Conservation (phyloP, 1,140 invertebrate genomes). For the Ceratosolen solmsi region DNA sequence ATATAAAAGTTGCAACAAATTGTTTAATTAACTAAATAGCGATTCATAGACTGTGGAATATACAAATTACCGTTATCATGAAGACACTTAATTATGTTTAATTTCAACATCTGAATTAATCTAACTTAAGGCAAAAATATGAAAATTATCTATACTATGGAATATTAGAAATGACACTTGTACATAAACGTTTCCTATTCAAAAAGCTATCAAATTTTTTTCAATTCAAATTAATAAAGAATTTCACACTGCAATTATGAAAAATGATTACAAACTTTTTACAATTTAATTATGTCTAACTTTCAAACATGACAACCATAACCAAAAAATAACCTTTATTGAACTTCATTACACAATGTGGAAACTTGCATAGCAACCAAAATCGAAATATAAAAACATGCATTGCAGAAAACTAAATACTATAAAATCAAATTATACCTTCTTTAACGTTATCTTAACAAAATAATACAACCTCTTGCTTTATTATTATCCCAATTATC, state of each 20-base stretch:
- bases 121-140: too few relatives aligned
- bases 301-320: background rate
- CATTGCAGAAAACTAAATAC: background rate
- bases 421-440: background rate
- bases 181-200: too few relatives aligned
- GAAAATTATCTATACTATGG: too few relatives aligned
- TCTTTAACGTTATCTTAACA: background rate
- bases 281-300: background rate
- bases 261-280: background rate
- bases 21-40: background rate
- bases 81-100: too few relatives aligned
- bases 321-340: constrained; percentile 43
- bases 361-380: constrained; percentile 27
- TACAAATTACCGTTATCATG: too few relatives aligned
- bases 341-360: constrained; percentile 31
- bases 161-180: too few relatives aligned
- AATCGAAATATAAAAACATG: constrained; percentile 25
- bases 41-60: too few relatives aligned
- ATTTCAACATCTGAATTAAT: too few relatives aligned
- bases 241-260: too few relatives aligned
- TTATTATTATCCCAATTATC: too few relatives aligned
- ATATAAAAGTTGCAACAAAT: background rate
- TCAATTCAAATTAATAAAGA: too few relatives aligned
- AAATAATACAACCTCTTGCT: background rate
- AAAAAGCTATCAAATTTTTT: too few relatives aligned